Base-by-base conservation (phyloP, 2,888 invertebrate genomes). In the Caenorhabditis macrosperma region DNA sequence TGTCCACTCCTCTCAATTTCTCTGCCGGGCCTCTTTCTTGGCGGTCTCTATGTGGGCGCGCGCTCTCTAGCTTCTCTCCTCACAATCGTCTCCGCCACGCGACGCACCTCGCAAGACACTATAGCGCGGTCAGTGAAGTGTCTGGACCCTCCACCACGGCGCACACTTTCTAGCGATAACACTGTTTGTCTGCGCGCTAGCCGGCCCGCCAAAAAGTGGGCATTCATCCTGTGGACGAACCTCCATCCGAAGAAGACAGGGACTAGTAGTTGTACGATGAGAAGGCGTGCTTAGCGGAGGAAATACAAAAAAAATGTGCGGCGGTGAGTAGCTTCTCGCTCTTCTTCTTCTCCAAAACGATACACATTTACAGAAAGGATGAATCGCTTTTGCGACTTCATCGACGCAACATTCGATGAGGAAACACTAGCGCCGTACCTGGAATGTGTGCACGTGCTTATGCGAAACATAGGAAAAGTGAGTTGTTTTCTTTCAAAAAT, bases 391-490 rank as follows among this genome's bases (percentile, higher is more conserved):
- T 81, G 75, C 33, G 72, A 81, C 38, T 50, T 55, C 0, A 75
- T 76, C 41, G 81, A 81, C 54, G 33, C 20, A 4, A 64, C 41
- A 38, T 59, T 77, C 15, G 81, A 81, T 35, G 81, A 81, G 5
- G 44, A 20, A 2, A 44, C 44, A 5, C 20, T 44, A n/a, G 17
- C 20, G 4, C 44, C 44, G 3, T n/a, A n/a, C n/a, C n/a, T n/a
- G n/a, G n/a, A n/a, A n/a, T n/a, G n/a, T n/a, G n/a, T n/a, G 71
- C 66, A 6, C 57, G 77, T 26, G 33, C 50, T 0, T 52, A 77
- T 81, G 67, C 55, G 72, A 2, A 41, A 66, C 12, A 26, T 76
- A n/a, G 81, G 81, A 57, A 67, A 63, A 61, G 81, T 81, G n/a
- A 69, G 66, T 69, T 6, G 50, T 44, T 52, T 33, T 7, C 46